Percentiles rank a stretch among this genome's conserved stretches.
Conservation (phyloP, 2,888 invertebrate species). For the Zaprionus obscuricornis region DNA sequence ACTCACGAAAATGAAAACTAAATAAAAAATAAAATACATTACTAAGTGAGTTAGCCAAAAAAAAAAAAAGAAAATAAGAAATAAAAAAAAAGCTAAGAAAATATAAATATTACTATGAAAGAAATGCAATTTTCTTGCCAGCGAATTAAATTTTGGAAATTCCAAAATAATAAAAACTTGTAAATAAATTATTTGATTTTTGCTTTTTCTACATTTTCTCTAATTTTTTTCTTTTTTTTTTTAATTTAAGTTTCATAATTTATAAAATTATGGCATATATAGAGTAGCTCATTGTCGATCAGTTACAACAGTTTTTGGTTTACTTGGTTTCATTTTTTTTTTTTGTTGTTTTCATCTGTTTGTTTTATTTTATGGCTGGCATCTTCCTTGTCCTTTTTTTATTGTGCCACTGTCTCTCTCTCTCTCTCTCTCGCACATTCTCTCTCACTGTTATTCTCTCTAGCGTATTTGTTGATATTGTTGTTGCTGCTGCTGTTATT, state of each 20-base stretch:
- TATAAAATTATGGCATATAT: too few species aligned
- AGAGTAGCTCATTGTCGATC: conserved; percentile 2
- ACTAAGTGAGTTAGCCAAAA: background rate
- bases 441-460: conserved; percentile 6
- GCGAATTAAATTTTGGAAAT: too few species aligned
- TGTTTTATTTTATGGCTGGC: conserved; percentile 56
- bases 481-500: conserved; percentile 52
- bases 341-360: conserved; percentile 5
- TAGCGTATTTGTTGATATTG: conserved; percentile 31
- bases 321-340: conserved; percentile 1
- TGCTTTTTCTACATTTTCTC: too few species aligned
- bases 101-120: conserved; percentile 32
- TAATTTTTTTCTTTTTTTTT: too few species aligned
- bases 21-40: conserved; percentile 29
- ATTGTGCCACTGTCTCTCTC: conserved; percentile 29
- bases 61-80: conserved; percentile 34
- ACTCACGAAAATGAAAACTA: conserved; percentile 65
- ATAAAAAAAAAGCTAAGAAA: conserved; percentile 23
- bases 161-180: too few species aligned
- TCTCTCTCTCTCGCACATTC: too few species aligned
- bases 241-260: too few species aligned
- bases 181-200: too few species aligned
- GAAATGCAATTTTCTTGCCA: conserved; percentile 52
- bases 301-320: background rate
- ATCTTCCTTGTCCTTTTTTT: conserved; percentile 35